Evolutionary conservation across 2,888 invertebrate genomes (phyloP).

Genomic region (Temnothorax ravouxi): DNA sequence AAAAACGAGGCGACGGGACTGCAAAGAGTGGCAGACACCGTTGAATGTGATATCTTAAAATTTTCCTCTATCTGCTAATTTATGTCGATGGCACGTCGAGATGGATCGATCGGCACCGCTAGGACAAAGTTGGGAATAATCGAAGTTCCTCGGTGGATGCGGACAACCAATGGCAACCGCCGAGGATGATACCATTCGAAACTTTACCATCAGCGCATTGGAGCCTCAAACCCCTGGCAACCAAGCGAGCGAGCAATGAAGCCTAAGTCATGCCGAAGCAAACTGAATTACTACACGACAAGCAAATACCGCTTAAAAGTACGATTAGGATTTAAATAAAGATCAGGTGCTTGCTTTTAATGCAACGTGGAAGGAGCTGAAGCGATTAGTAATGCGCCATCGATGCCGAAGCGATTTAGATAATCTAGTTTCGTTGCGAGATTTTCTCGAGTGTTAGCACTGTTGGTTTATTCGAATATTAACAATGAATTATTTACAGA

Average conservation of each 20-base stretch:
- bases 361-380: constrained; percentile 9
- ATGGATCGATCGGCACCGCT: constrained; percentile 58
- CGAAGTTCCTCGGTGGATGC: constrained; percentile 72
- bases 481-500: not conserved
- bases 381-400: not conserved
- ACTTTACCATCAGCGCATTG: constrained; percentile 72
- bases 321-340: constrained; percentile 62
- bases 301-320: constrained; percentile 69
- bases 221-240: constrained; percentile 41
- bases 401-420: not conserved
- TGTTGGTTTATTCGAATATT: not conserved
- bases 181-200: constrained; percentile 74
- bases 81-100: constrained; percentile 72
- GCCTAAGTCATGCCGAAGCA: constrained; percentile 61
- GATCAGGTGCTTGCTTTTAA: constrained; percentile 26
- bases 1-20: not conserved
- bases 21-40: constrained; percentile 11
- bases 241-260: constrained; percentile 46
- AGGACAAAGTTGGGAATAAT: constrained; percentile 73
- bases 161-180: constrained; percentile 66
- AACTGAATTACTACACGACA: constrained; percentile 54
- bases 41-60: constrained; percentile 55
- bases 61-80: constrained; percentile 67
- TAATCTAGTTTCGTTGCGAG: not conserved
- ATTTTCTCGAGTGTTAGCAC: not conserved